phyloP scores from a whole-genome alignment of 2,888 invertebrate genomes.

The Pimpla rufipes region DNA sequence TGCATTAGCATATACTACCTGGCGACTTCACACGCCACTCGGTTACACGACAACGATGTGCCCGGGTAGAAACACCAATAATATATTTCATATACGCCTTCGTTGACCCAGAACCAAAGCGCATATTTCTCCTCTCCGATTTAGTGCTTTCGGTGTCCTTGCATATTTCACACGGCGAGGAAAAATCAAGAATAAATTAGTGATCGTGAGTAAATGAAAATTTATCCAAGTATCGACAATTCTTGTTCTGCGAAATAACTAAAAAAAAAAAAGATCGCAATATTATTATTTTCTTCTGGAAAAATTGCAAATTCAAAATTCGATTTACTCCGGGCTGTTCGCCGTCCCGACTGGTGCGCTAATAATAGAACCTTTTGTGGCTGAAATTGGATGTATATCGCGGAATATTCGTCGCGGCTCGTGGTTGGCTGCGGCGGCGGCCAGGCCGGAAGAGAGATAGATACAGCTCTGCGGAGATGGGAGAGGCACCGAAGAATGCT shows the following conservation, averaged over 20 bases:
- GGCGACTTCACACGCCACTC: constrained; percentile 9
- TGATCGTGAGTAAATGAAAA: too few relatives aligned
- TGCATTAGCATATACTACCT: constrained; percentile 20
- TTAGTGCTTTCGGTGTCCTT: background rate
- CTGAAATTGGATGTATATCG: constrained; percentile 6
- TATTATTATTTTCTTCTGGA: background rate
- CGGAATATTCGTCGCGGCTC: constrained; percentile 8
- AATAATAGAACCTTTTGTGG: background rate
- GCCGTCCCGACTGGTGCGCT: background rate
- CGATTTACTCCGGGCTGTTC: background rate
- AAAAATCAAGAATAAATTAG: too few relatives aligned
- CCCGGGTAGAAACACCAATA: background rate
- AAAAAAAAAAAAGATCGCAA: too few relatives aligned
- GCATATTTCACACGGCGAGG: background rate
- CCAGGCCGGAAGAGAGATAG: constrained; percentile 10
- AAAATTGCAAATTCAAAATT: background rate
- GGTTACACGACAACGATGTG: background rate
- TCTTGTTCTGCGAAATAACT: too few relatives aligned
- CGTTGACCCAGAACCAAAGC: background rate
- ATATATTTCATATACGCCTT: background rate
- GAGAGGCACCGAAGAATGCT: constrained; percentile 22
- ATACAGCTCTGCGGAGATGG: background rate
- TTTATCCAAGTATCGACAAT: too few relatives aligned
- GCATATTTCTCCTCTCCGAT: background rate
- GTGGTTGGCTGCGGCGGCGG: background rate